Percentiles rank a stretch among this genome's conserved stretches.
Conservation (phyloP, 2,888 invertebrate genomes). For the Cantharis rustica region DNA sequence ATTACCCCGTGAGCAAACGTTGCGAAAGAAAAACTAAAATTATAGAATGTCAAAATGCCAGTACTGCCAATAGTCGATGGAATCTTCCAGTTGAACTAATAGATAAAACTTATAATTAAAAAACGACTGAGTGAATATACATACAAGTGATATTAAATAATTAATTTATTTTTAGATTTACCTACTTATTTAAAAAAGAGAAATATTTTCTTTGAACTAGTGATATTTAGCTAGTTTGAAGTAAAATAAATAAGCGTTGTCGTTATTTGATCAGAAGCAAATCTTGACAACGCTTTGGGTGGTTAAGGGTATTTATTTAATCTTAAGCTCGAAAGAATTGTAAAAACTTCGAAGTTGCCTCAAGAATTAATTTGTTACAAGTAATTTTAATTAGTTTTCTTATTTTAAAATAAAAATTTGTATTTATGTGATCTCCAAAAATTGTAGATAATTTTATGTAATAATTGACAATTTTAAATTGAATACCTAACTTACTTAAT, state of each 20-base stretch:
- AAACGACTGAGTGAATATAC: constrained; percentile 9
- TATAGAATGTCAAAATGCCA: constrained; percentile 62
- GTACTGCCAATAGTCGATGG: constrained; percentile 56
- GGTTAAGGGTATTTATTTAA: constrained; percentile 19
- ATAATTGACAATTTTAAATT: background rate
- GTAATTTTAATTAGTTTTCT: background rate
- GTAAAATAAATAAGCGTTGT: constrained; percentile 10
- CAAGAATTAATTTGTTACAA: background rate
- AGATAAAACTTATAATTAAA: constrained; percentile 33
- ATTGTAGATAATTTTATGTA: background rate
- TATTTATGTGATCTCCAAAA: background rate
- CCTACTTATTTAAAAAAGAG: constrained; percentile 1
- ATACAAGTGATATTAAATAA: constrained; percentile 22
- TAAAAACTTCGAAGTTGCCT: background rate
- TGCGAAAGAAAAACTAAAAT: constrained; percentile 71
- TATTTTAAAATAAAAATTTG: background rate
- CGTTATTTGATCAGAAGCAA: constrained; percentile 6
- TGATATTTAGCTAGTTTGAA: constrained; percentile 1
- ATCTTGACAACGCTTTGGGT: constrained; percentile 20
- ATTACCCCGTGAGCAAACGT: constrained; percentile 77
- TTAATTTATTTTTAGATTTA: constrained; percentile 13
- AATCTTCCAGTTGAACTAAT: constrained; percentile 61
- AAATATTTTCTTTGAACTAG: constrained; percentile 20
- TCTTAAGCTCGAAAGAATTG: background rate
- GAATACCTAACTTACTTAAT: background rate